Evolutionary conservation across 2,888 invertebrate species (phyloP), one percentile per base, ranked within the genome.

Genomic region (Linyphia triangularis): DNA sequence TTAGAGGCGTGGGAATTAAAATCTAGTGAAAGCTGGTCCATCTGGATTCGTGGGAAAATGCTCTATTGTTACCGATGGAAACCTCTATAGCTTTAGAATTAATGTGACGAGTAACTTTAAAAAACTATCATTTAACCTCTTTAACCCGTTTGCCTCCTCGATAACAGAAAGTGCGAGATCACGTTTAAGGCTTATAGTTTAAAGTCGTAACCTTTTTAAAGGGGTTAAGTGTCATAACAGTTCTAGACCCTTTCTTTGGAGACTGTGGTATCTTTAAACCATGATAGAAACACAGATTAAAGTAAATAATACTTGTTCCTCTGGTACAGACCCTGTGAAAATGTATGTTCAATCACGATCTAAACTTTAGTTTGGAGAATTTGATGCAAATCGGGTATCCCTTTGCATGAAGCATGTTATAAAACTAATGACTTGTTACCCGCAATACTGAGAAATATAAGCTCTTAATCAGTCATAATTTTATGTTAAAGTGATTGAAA

Each of bases 1-100:
- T 86, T 65, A 86, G 24, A 79, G 40, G 85, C 85, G 85, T 79
- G 85, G 79, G 85, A 86, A 86, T 79, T 79, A 65, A 79, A 86
- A 37, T 72, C 19, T 57, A 16, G 59, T 78, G 85, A 85, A 85
- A 85, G 78, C 63, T 69, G 78, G 78, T 85, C 85, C 57, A 67
- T 84, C 43, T 72, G 82, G 63, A 65, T 73, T 83, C 84, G 85
- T 78, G 72, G 72, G 85, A 78, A 78, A 78, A 30, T 70, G 37
- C 57, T 70, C 72, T 28, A 85, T 85, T 85, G 85, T 85, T 78
- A 59, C 43, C 43, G 16, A 73, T 26, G 7, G 51, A 51, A 59
- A 33, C 24, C 19, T 16, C 22, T 61, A 37, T 28, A 24, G 22
- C 63, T 26, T 16, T n/a, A 79, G 51, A 70, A 67, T 30, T 63